Conservation (phyloP, 2,113 vertebrate genomes). For the Neogobius melanostomus region DNA sequence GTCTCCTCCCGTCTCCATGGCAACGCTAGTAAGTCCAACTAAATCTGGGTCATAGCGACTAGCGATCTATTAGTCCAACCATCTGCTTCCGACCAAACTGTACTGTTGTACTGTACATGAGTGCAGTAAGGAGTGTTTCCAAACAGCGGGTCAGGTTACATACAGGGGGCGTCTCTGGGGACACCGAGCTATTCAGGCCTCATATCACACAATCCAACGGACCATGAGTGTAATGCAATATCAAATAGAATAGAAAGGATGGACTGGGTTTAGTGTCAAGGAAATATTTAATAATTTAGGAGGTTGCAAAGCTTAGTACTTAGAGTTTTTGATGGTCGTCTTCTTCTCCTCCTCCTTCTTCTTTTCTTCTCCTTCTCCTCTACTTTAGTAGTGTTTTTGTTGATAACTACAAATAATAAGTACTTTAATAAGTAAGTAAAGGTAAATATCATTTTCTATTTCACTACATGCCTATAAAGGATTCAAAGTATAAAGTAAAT, state of each 20-base stretch:
- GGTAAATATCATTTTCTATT: too few relatives aligned
- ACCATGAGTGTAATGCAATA: background rate
- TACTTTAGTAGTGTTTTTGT: too few relatives aligned
- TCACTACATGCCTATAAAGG: too few relatives aligned
- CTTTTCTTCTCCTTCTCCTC: too few relatives aligned
- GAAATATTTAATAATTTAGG: background rate
- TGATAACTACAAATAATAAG: too few relatives aligned
- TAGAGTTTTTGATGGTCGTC: too few relatives aligned
- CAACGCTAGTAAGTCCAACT: background rate
- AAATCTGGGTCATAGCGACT: slow-evolving; percentile 1
- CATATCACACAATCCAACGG: background rate
- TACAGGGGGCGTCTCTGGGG: background rate
- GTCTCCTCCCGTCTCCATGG: slow-evolving; percentile 2
- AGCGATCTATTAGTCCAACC: background rate
- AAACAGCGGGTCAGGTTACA: background rate
- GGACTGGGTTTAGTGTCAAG: background rate
- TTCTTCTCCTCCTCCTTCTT: too few relatives aligned
- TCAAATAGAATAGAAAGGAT: background rate
- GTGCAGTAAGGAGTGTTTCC: background rate
- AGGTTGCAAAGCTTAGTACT: too few relatives aligned
- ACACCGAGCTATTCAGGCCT: background rate
- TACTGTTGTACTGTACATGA: background rate
- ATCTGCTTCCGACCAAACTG: background rate
- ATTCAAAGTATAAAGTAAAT: too few relatives aligned
- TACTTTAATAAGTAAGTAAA: too few relatives aligned